A percentile compares a stretch with the other conserved stretches of the same genome.
phyloP scores from a whole-genome alignment of 1,140 invertebrate genomes.

The Linepithema humile region DNA sequence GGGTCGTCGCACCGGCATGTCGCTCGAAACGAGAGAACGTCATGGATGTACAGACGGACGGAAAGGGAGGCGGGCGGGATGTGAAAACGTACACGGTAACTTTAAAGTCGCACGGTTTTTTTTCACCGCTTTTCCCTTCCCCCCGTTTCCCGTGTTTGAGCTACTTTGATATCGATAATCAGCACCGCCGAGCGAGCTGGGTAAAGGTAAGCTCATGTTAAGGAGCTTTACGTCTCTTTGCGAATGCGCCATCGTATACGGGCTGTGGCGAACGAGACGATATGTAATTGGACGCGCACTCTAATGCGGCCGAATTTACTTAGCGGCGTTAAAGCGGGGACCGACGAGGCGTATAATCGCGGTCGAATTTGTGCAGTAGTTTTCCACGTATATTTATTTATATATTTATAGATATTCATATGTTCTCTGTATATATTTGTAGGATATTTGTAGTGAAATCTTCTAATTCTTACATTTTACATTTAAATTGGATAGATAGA shows the following conservation, averaged over 20 bases:
- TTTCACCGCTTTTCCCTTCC: background rate
- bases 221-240: slow-evolving; percentile 14
- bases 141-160: background rate
- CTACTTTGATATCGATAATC: background rate
- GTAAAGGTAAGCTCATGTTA: background rate
- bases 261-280: slow-evolving; percentile 1
- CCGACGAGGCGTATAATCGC: background rate
- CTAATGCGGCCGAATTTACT: slow-evolving; percentile 1
- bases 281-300: background rate
- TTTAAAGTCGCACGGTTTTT: background rate
- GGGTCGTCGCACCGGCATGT: background rate
- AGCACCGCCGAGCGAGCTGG: background rate
- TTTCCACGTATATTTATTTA: background rate
- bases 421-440: too few species aligned
- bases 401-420: background rate
- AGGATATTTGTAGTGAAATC: background rate
- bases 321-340: background rate
- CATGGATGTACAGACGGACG: background rate
- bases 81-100: background rate
- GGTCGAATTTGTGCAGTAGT: background rate
- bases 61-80: background rate
- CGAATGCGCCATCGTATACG: background rate
- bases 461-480: background rate
- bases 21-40: slow-evolving; percentile 2
- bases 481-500: background rate